Conservation (phyloP, 2,113 vertebrate genomes). For the Xiphophorus hellerii region DNA sequence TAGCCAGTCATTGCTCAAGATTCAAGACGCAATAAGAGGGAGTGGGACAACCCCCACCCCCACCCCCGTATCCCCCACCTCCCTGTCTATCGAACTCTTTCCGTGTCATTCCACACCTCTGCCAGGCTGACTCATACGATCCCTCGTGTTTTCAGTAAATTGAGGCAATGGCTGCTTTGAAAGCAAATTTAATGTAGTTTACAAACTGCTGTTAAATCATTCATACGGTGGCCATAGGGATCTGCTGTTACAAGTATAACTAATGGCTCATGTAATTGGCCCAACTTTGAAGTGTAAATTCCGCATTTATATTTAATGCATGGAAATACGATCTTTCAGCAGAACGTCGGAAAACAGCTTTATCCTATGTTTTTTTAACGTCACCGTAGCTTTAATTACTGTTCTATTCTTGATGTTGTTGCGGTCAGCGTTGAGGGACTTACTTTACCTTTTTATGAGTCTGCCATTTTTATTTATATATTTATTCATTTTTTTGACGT, state of each 20-base stretch:
- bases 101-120: slow-evolving; percentile 51
- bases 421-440: slow-evolving; percentile 16
- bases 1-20: slow-evolving; percentile 99
- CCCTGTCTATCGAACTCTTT: slow-evolving; percentile 22
- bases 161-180: slow-evolving; percentile 50
- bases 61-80: slow-evolving; percentile 51
- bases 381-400: slow-evolving; percentile 24
- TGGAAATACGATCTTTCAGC: slow-evolving; percentile 67
- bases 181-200: slow-evolving; percentile 68
- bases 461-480: not conserved
- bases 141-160: slow-evolving; percentile 18
- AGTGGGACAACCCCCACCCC: slow-evolving; percentile 51
- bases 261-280: slow-evolving; percentile 74
- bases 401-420: slow-evolving; percentile 5
- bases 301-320: slow-evolving; percentile 74
- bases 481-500: not conserved
- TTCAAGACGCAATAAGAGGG: slow-evolving; percentile 86
- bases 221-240: slow-evolving; percentile 72
- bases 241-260: slow-evolving; percentile 64
- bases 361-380: slow-evolving; percentile 25
- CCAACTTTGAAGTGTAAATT: slow-evolving; percentile 77
- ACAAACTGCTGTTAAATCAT: slow-evolving; percentile 73
- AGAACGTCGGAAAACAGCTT: slow-evolving; percentile 59
- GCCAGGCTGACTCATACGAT: slow-evolving; percentile 29
- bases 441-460: not conserved